Evolutionary conservation across 2,797 vertebrate species (phyloP), one percentile per base, ranked within the genome.

Genomic region (Nyctibius grandis): DNA sequence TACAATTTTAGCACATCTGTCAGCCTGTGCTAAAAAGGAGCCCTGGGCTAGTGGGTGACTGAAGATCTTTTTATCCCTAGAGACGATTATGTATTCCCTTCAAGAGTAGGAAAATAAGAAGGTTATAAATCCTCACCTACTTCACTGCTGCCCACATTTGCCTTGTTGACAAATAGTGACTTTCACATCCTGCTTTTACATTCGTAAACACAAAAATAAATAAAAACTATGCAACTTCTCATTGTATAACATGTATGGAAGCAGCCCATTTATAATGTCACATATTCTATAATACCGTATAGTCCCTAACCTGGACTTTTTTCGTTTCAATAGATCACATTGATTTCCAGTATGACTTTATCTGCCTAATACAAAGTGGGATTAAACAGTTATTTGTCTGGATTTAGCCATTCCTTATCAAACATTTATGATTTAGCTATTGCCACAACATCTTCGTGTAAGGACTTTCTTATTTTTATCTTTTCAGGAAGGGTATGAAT

Each of bases 321-420:
- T 98, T 94, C 96, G 97, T 99, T 98, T 99, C 98, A 98, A 98
- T 99, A 98, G 97, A 97, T 97, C 95, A 97, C 98, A 99, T 99
- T 99, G 99, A 99, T 99, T 99, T 99, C 98, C 99, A 99, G 98
- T 98, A 98, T 99, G 99, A 99, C 98, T 99, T 99, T 99, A 99
- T 99, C 99, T 99, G 98, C 98, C 98, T 99, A 98, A 98, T 98
- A 99, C 98, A 98, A 98, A 98, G 97, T 98, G 97, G 98, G 97
- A 98, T 98, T 98, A 98, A 97, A 89, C 97, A 98, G 97, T 98
- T 98, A 97, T 97, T 98, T 98, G 97, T 98, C 97, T 97, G 97
- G 96, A 95, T 97, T 97, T 98, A 83, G 92, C 96, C 96, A 96
- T 97, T 94, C 96, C 97, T 98, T 97, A 98, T 98, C 98, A 98